A percentile compares a stretch with the other conserved stretches of the same genome.
phyloP scores from a whole-genome alignment of 2,888 invertebrate species.

The Tetragnatha montana region DNA sequence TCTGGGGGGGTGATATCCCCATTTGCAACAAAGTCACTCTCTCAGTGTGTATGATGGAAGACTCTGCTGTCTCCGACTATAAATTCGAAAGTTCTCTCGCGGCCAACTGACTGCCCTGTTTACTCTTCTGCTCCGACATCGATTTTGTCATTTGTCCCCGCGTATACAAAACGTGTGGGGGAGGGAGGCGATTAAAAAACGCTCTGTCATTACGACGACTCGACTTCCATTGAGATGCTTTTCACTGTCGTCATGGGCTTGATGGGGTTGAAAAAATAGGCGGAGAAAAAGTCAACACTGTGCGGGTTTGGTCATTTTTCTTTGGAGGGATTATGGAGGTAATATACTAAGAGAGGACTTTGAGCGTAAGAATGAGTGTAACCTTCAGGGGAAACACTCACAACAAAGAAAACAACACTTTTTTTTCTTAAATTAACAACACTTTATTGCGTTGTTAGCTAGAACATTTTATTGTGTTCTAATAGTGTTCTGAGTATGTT shows the following conservation, averaged over 20 bases:
- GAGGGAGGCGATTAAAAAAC: slow-evolving; percentile 51
- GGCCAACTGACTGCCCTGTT: neutral
- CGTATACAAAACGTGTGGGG: slow-evolving; percentile 18
- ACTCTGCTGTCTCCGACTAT: neutral
- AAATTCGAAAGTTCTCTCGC: neutral
- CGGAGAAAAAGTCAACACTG: neutral
- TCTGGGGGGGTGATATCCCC: neutral
- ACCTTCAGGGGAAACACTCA: too few relatives aligned
- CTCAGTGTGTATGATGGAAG: neutral
- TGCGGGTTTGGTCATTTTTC: neutral
- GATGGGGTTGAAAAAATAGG: slow-evolving; percentile 13
- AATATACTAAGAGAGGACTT: neutral
- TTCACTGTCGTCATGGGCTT: too few relatives aligned
- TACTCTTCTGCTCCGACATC: neutral
- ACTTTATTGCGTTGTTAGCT: too few relatives aligned
- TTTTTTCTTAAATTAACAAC: neutral
- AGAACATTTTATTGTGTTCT: too few relatives aligned
- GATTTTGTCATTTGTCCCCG: slow-evolving; percentile 54
- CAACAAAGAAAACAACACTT: neutral
- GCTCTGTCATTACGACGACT: slow-evolving; percentile 53
- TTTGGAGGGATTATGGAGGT: neutral
- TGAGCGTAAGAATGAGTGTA: too few relatives aligned
- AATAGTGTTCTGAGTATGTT: too few relatives aligned
- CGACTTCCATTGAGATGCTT: slow-evolving; percentile 46
- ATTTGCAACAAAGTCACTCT: neutral